Percentiles rank a stretch among this genome's conserved stretches.
phyloP scores from a whole-genome alignment of 1,140 invertebrate genomes.

The Drosophila cardini region DNA sequence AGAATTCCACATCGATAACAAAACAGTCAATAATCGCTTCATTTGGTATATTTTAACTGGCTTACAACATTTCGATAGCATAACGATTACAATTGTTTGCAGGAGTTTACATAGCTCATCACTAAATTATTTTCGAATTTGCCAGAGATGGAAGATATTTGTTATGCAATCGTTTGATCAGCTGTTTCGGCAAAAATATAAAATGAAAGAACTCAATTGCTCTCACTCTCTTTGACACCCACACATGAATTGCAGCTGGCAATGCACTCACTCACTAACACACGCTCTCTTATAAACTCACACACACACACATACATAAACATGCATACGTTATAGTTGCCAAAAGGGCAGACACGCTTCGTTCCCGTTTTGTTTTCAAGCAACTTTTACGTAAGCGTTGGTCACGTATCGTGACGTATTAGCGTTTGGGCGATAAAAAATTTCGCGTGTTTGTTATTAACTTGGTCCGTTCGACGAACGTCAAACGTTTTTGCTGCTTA shows the following conservation, averaged over 20 bases:
- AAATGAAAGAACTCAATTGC: background rate
- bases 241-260: slow-evolving; percentile 1
- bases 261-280: background rate
- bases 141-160: background rate
- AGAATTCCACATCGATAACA: slow-evolving; percentile 11
- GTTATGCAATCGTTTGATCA: slow-evolving; percentile 46
- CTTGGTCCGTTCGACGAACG: slow-evolving; percentile 12
- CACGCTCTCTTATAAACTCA: background rate
- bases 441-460: slow-evolving; percentile 73
- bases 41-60: no score
- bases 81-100: background rate
- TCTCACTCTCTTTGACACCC: slow-evolving; percentile 2
- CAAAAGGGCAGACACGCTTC: slow-evolving; percentile 45
- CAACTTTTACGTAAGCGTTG: slow-evolving; percentile 64
- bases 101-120: background rate
- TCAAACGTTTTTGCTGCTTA: slow-evolving; percentile 26
- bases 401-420: slow-evolving; percentile 73
- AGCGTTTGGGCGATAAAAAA: slow-evolving; percentile 67
- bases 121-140: no score
- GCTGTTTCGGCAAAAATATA: slow-evolving; percentile 21
- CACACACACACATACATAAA: slow-evolving; percentile 5
- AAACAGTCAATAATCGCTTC: background rate
- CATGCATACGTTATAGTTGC: slow-evolving; percentile 7
- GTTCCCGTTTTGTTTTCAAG: slow-evolving; percentile 10
- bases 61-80: no score